Conservation (phyloP, 2,113 vertebrate species). For the Naja naja region DNA sequence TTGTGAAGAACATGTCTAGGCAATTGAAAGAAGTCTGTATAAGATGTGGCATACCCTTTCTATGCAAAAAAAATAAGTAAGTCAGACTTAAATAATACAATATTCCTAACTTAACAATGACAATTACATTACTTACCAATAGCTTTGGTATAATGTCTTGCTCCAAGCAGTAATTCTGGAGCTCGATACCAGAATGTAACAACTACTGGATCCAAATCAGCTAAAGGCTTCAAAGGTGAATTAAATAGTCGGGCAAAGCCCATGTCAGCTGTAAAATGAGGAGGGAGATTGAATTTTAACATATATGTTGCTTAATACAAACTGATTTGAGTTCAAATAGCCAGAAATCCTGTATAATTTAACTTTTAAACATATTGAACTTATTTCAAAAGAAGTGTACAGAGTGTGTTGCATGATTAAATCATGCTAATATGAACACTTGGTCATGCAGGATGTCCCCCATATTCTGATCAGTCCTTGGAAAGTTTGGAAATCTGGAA, state of each 20-base stretch:
- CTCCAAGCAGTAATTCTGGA: slow-evolving; percentile 95
- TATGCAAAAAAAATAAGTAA: background rate
- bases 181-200: slow-evolving; percentile 99
- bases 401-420: slow-evolving; percentile 61
- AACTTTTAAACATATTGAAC: slow-evolving; percentile 31
- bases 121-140: slow-evolving; percentile 84
- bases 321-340: slow-evolving; percentile 47
- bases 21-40: background rate
- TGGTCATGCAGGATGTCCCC: slow-evolving; percentile 53
- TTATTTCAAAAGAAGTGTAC: slow-evolving; percentile 40
- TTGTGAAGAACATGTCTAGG: background rate
- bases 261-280: slow-evolving; percentile 91
- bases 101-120: background rate
- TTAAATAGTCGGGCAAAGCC: slow-evolving; percentile 99
- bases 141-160: slow-evolving; percentile 99
- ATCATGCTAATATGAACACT: slow-evolving; percentile 59
- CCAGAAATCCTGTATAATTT: slow-evolving; percentile 31
- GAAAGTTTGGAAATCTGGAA: background rate
- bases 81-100: background rate
- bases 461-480: slow-evolving; percentile 48
- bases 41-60: background rate
- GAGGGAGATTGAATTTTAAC: slow-evolving; percentile 49
- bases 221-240: slow-evolving; percentile 99
- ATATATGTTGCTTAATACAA: slow-evolving; percentile 12
- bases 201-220: slow-evolving; percentile 98